These are phyloP conservation scores for Planococcus citri DNA, from an alignment of 1,140 invertebrate species.

Conservation along the genomic window DNA sequence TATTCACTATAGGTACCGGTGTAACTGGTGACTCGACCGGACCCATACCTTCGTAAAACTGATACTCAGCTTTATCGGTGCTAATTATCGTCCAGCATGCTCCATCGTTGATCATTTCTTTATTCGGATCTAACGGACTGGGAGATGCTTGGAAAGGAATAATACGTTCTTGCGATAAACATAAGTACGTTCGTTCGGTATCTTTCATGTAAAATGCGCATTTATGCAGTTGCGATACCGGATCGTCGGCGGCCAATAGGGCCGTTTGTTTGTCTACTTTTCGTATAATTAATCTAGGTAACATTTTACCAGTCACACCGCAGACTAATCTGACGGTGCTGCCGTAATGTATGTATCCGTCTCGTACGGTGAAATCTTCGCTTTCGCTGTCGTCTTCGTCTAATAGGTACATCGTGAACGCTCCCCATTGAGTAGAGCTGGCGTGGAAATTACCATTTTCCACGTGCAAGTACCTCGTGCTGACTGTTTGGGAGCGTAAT, in stretches of 20 bases:
- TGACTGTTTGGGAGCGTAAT: conserved; percentile 94
- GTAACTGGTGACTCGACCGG: conserved; percentile 90
- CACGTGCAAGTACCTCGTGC: conserved; percentile 97
- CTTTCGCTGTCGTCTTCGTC: conserved; percentile 97
- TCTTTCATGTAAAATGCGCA: conserved; percentile 99
- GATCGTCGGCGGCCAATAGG: conserved; percentile 92
- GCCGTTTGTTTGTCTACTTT: conserved; percentile 99
- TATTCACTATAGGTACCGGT: conserved; percentile 89
- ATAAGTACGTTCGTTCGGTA: conserved; percentile 97
- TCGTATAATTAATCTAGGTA: conserved; percentile 90
- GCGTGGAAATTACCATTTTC: conserved; percentile 99
- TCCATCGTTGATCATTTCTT: conserved; percentile 99
- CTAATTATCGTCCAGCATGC: conserved; percentile 99
- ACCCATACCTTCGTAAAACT: conserved; percentile 98
- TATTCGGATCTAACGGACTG: conserved; percentile 93
- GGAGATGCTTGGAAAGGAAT: conserved; percentile 98
- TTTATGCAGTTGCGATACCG: conserved; percentile 97
- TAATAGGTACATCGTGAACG: conserved; percentile 95
- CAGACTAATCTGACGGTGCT: conserved; percentile 97
- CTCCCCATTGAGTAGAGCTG: conserved; percentile 98
- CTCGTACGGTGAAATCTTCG: conserved; percentile 91
- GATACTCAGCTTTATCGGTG: conserved; percentile 98
- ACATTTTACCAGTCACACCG: conserved; percentile 96
- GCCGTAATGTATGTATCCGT: conserved; percentile 98
- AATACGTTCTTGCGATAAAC: conserved; percentile 94